Evolutionary conservation across 2,113 vertebrate genomes (phyloP).

Genomic region (Upupa epops): DNA sequence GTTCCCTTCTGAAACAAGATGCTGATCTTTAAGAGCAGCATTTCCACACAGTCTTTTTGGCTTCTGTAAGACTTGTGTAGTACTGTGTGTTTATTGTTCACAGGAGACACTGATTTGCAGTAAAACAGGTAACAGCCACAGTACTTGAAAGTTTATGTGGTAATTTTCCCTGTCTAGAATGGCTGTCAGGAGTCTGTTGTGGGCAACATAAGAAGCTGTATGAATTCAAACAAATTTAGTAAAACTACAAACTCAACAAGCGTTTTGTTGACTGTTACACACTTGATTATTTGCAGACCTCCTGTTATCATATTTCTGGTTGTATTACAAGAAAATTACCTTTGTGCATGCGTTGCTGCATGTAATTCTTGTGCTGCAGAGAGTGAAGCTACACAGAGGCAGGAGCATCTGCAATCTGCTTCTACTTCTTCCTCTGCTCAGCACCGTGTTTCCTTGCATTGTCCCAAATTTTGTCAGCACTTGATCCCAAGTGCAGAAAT

Average conservation of each 20-base stretch:
- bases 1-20: background rate
- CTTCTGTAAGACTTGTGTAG: background rate
- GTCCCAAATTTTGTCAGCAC: background rate
- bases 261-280: background rate
- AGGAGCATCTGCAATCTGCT: background rate
- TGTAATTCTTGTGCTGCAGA: background rate
- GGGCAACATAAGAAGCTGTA: background rate
- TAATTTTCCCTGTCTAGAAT: background rate
- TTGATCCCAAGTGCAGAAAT: background rate
- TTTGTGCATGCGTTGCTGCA: background rate
- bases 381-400: background rate
- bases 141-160: background rate
- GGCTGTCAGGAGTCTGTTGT: conserved; percentile 13
- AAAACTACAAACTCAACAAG: background rate
- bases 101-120: background rate
- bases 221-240: conserved; percentile 1
- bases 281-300: background rate
- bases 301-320: background rate
- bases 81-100: background rate
- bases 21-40: background rate
- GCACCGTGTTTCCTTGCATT: background rate
- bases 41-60: background rate
- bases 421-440: background rate
- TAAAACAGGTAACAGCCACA: background rate
- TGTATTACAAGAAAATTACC: background rate